phyloP scores from a whole-genome alignment of 2,797 vertebrate species.

The Ctenopoma kingsleyae region DNA sequence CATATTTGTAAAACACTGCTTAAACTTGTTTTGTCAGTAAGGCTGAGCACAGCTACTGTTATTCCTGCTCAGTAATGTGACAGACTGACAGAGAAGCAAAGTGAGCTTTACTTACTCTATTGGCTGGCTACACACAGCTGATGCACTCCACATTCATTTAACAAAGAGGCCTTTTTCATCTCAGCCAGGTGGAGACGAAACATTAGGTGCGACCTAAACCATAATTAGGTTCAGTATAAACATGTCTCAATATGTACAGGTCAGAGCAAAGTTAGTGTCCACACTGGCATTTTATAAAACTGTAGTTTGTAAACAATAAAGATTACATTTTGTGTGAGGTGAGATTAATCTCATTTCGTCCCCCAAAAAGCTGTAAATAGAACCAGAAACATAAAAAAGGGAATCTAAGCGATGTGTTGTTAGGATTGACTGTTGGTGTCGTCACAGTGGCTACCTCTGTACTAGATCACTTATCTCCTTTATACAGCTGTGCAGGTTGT shows the following conservation, averaged over 20 bases:
- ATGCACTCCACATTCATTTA: slow-evolving; percentile 68
- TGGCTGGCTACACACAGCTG: slow-evolving; percentile 56
- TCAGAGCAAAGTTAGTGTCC: slow-evolving; percentile 80
- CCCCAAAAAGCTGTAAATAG: slow-evolving; percentile 66
- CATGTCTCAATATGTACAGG: slow-evolving; percentile 78
- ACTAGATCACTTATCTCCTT: slow-evolving; percentile 99
- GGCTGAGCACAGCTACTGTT: slow-evolving; percentile 39
- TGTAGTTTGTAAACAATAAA: slow-evolving; percentile 94
- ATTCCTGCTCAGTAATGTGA: slow-evolving; percentile 37
- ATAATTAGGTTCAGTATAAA: slow-evolving; percentile 71
- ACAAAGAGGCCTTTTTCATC: slow-evolving; percentile 53
- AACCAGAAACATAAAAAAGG: slow-evolving; percentile 60
- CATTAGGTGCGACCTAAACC: slow-evolving; percentile 60
- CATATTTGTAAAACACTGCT: slow-evolving; percentile 37
- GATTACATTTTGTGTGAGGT: slow-evolving; percentile 88
- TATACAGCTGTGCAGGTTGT: slow-evolving; percentile 96
- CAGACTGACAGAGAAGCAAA: slow-evolving; percentile 51
- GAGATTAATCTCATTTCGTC: slow-evolving; percentile 67
- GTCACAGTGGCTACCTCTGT: slow-evolving; percentile 95
- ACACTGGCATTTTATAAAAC: slow-evolving; percentile 82
- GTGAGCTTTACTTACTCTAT: slow-evolving; percentile 41
- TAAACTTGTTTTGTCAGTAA: slow-evolving; percentile 38
- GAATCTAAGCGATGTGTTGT: slow-evolving; percentile 56
- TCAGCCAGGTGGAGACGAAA: slow-evolving; percentile 50
- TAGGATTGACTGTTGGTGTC: slow-evolving; percentile 24